A percentile compares a stretch with the other conserved stretches of the same genome.
Conservation (phyloP, 2,113 vertebrate genomes). For the Chaenogobius annularis region DNA sequence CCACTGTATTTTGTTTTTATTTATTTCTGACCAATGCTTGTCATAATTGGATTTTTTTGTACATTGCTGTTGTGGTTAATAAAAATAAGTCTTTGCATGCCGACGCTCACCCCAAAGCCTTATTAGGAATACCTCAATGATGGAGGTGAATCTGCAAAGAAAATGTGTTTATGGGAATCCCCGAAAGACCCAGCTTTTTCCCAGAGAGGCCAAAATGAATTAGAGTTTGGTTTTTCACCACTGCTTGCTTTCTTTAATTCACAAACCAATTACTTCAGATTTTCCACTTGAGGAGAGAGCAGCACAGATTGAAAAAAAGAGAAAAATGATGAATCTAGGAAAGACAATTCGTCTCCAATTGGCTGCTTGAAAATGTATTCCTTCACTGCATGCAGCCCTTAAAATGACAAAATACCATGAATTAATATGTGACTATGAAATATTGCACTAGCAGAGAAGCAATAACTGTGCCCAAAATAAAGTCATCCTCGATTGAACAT, state of each 20-base stretch:
- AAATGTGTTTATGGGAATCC: conserved; percentile 43
- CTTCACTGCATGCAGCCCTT: conserved; percentile 25
- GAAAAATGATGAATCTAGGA: conserved; percentile 36
- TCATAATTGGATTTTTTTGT: neutral
- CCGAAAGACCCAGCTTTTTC: conserved; percentile 32
- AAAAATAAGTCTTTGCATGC: conserved; percentile 46
- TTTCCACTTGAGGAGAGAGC: conserved; percentile 76
- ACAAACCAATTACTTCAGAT: conserved; percentile 81
- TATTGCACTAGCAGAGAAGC: neutral
- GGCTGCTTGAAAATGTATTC: conserved; percentile 38
- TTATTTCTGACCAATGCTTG: neutral
- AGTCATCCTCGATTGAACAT: conserved; percentile 28
- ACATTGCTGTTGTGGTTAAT: conserved; percentile 29
- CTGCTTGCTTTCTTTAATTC: conserved; percentile 74
- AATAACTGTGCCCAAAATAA: conserved; percentile 26
- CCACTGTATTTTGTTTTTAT: neutral
- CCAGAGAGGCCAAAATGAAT: conserved; percentile 65
- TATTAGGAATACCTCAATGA: conserved; percentile 56
- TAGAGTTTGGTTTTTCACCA: conserved; percentile 66
- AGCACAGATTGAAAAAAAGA: conserved; percentile 29
- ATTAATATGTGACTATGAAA: conserved; percentile 34
- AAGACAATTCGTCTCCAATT: conserved; percentile 58
- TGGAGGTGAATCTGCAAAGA: conserved; percentile 39
- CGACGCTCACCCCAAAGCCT: conserved; percentile 31
- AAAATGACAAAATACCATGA: conserved; percentile 36